phyloP scores from a whole-genome alignment of 2,113 vertebrate genomes.

The Phoxinus phoxinus region DNA sequence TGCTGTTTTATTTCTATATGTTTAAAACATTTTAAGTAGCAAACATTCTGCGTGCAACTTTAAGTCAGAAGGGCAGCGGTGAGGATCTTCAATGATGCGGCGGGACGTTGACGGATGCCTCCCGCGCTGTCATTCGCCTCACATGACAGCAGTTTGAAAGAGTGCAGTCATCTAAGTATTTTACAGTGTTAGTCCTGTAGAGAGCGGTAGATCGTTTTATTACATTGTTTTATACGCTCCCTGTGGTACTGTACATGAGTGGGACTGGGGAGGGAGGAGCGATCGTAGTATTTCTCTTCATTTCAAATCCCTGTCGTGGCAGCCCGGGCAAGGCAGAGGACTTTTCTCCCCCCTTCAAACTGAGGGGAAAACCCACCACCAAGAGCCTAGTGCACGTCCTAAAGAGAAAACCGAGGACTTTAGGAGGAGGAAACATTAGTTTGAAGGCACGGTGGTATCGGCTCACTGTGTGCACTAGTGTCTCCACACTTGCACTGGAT shows the following conservation, averaged over 20 bases:
- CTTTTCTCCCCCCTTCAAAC: constrained; percentile 50
- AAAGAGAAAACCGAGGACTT: constrained; percentile 18
- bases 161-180: constrained; percentile 49
- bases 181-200: constrained; percentile 75
- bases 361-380: constrained; percentile 45
- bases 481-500: constrained; percentile 57
- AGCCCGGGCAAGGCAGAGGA: constrained; percentile 66
- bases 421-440: constrained; percentile 37
- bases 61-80: background rate
- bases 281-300: constrained; percentile 70
- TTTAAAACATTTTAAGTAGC: background rate
- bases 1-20: background rate
- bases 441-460: constrained; percentile 59
- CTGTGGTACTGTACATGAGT: constrained; percentile 67
- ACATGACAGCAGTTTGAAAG: background rate
- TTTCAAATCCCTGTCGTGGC: constrained; percentile 70
- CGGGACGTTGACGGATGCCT: background rate
- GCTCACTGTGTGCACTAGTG: constrained; percentile 22
- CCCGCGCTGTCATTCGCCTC: background rate
- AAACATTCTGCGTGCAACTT: background rate
- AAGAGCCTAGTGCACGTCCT: constrained; percentile 14
- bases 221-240: constrained; percentile 55
- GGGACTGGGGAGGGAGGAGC: constrained; percentile 73
- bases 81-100: background rate
- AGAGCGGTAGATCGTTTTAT: constrained; percentile 76